Base-by-base conservation (phyloP, 2,888 invertebrate genomes). In the Ochlodes sylvanus region DNA sequence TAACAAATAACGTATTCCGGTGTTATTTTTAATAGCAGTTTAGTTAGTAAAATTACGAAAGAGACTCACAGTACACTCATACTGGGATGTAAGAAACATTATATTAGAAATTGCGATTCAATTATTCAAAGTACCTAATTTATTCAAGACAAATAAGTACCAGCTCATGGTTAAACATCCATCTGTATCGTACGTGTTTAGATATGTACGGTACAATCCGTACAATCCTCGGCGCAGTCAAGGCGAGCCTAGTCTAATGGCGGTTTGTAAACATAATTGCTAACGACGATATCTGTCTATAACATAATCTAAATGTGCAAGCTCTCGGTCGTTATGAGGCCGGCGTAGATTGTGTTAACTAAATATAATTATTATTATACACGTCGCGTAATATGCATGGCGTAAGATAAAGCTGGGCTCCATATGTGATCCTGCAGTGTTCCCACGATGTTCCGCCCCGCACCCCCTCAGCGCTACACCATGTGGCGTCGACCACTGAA, bases 331-430 rank as follows among this genome's bases (percentile, higher is more conserved):
- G 86, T 85, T 81, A 86, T 70, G 79, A 80, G 79, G 80, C 77
- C 81, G 79, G 79, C 76, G 78, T 80, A 84, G 83, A 85, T 86
- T 83, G 80, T 84, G 83, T 87, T 86, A 86, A 86, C 85, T 86
- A 84, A 89, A 85, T 79, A 79, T 86, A 87, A 87, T 87, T 90
- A 90, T 90, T 88, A 89, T 85, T 86, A 83, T 79, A 78, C 78
- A 78, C 83, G 83, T 84, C 87, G 85, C 82, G 77, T 87, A 86
- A 84, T 86, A 84, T 83, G 82, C 83, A 81, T 84, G 82, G 82
- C 78, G 78, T 80, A 79, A 84, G 88, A 90, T 90, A 89, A 92
- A 92, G 90, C 92, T 93, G 92, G 84, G 83, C 79, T 85, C 89
- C 92, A 92, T 80, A 92, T 92, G 92, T 90, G 90, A 84, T 84